Evolutionary conservation across 2,888 invertebrate species (phyloP), one percentile per base, ranked within the genome.

Genomic region (Mesorhabditis belari): DNA sequence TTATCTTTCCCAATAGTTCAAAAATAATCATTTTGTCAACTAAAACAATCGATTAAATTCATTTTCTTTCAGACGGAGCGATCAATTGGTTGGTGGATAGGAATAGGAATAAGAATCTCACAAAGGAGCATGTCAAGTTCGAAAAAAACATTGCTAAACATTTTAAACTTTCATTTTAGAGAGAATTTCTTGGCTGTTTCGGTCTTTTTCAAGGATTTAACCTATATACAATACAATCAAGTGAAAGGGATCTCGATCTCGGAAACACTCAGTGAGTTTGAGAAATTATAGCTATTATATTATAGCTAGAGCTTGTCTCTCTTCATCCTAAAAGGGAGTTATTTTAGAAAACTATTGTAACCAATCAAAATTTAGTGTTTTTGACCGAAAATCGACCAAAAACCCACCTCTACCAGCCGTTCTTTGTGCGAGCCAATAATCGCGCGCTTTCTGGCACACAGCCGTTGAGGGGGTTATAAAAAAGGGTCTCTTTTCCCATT

Each of bases 211-310:
- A 66, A 75, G 5, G 77, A 76, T 57, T 70, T 77, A 65, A 54
- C 70, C n/a, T 77, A 74, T 53, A 76, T 75, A 2, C 69, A 77
- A 52, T 76, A 77, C 62, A 65, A 64, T 44, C 76, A 76, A 63
- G 71, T 74, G n/a, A 70, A 74, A 23, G 68, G 67, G 28, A 66
- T 65, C 2, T 63, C 71, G 12, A 60, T 74, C 54, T 72, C 66
- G 5, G 70, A 75, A 54, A 64, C 71, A 21, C 64, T 71, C 27
- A 69, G 69, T 55, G 24, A 27, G 62, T 56, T 26, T 27, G 17
- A 12, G 6, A 35, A 35, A 35, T 35, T 6, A n/a, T n/a, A n/a
- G n/a, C n/a, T n/a, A n/a, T n/a, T n/a, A n/a, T n/a, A n/a, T n/a
- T n/a, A n/a, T n/a, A n/a, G n/a, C n/a, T n/a, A n/a, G n/a, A n/a